A percentile compares a stretch with the other conserved stretches of the same genome.
Evolutionary conservation across 1,140 invertebrate genomes (phyloP).

Genomic region (Drosophila mayri): DNA sequence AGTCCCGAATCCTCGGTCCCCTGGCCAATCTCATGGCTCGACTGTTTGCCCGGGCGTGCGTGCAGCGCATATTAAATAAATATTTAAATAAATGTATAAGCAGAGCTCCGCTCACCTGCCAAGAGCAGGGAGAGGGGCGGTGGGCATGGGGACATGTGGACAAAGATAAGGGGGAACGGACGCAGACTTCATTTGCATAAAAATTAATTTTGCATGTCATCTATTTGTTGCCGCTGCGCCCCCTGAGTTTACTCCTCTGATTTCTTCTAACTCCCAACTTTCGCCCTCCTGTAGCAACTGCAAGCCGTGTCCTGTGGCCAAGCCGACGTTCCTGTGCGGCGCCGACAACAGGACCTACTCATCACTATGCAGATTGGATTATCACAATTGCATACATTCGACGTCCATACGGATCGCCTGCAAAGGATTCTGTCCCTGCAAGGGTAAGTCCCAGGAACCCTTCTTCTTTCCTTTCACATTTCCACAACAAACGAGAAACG

Average conservation of each 20-base stretch:
- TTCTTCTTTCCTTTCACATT: neutral
- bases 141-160: slow-evolving; percentile 6
- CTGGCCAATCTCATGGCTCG: slow-evolving; percentile 49
- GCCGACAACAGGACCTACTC: slow-evolving; percentile 97
- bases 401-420: slow-evolving; percentile 91
- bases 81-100: slow-evolving; percentile 74
- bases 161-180: slow-evolving; percentile 1
- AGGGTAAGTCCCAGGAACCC: slow-evolving; percentile 81
- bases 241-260: slow-evolving; percentile 55
- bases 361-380: slow-evolving; percentile 94
- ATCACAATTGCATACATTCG: slow-evolving; percentile 95
- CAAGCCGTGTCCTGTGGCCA: slow-evolving; percentile 91
- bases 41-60: slow-evolving; percentile 58
- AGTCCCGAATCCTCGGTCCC: slow-evolving; percentile 5
- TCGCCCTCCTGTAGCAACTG: slow-evolving; percentile 87
- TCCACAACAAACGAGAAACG: slow-evolving; percentile 21
- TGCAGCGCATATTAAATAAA: slow-evolving; percentile 77
- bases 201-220: slow-evolving; percentile 83
- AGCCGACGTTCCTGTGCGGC: slow-evolving; percentile 93
- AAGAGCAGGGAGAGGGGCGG: neutral
- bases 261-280: slow-evolving; percentile 39
- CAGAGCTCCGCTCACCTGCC: slow-evolving; percentile 28
- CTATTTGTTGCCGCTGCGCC: slow-evolving; percentile 68
- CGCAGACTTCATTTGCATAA: slow-evolving; percentile 73
- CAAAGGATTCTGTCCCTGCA: slow-evolving; percentile 96